Evolutionary conservation across 1,140 invertebrate species (phyloP), one percentile per base, ranked within the genome.

Genomic region (Linepithema humile): DNA sequence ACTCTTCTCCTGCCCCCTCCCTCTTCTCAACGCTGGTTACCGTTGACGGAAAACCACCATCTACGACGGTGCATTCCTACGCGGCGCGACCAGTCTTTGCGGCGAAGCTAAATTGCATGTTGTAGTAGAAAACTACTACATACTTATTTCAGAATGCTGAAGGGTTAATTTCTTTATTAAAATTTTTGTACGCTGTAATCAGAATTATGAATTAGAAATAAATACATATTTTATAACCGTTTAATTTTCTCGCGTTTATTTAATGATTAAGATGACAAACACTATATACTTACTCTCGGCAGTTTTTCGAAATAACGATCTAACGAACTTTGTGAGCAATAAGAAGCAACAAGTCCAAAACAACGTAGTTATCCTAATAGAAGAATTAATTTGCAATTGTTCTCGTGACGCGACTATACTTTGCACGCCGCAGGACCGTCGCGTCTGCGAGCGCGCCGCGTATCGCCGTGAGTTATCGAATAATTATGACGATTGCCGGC

Each of bases 401-500:
- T 35, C 35, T 40, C 38, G 29, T 10, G 12, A 69, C 48, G 35
- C 43, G 59, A 12, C 45, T 4, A 43, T 55, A 80, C 38, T 43
- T 80, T 12, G 75, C 20, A 23, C 74, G 59, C 75, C 35, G 64
- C 74, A 50, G 32, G 10, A 80, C 7, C 62, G 48, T 80, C 75
- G 35, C 62, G 9, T 38, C 53, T 15, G 29, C 12, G 40, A 64
- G 40, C 26, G 26, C 57, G 32, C 15, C 65, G 35, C 75, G 48
- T 80, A 69, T 29, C 26, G 12, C 75, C 48, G 20, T 78, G 82
- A 89, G 70, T 89, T 89, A 88, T 89, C 75, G 89, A 88, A 88
- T 89, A 88, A 87, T 90, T 85, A 89, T 88, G 64, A 83, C 83
- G 77, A 84, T 88, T 57, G 74, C 77, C 57, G 57, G 45, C 62